Percentiles rank a stretch among this genome's conserved stretches.
These are phyloP conservation scores for Turdus rufiventris DNA, from an alignment of 2,113 vertebrate species.

Conservation along the genomic window DNA sequence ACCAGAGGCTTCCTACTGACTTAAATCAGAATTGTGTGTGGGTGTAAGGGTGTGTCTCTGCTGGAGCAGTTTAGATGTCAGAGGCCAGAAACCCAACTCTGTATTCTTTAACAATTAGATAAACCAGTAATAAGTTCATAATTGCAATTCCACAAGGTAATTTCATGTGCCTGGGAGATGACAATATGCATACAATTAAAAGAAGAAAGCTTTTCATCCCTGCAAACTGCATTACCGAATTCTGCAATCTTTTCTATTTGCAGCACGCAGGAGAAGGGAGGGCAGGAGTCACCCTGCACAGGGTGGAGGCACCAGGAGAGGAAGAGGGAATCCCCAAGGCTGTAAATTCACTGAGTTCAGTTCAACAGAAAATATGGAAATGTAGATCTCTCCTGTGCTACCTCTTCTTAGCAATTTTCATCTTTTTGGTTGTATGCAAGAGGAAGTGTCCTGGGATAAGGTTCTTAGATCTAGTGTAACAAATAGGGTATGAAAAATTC, in stretches of 20 bases:
- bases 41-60: conserved; percentile 40
- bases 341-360: background rate
- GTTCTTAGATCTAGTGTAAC: background rate
- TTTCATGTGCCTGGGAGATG: conserved; percentile 35
- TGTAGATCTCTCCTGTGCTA: background rate
- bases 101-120: conserved; percentile 52
- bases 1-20: conserved; percentile 34
- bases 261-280: background rate
- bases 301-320: background rate
- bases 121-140: conserved; percentile 45
- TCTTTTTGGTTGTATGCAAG: background rate
- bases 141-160: conserved; percentile 37
- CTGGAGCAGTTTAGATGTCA: background rate
- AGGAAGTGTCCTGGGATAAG: background rate
- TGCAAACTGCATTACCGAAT: background rate
- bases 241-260: background rate
- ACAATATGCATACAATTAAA: conserved; percentile 27
- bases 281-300: background rate
- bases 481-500: conserved; percentile 18
- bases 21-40: conserved; percentile 28
- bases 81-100: background rate
- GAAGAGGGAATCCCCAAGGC: background rate
- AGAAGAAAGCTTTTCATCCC: conserved; percentile 21
- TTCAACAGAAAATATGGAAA: background rate
- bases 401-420: background rate